Percentiles rank a stretch among this genome's conserved stretches.
Evolutionary conservation across 2,113 vertebrate species (phyloP).

Genomic region (Pardalotus punctatus): DNA sequence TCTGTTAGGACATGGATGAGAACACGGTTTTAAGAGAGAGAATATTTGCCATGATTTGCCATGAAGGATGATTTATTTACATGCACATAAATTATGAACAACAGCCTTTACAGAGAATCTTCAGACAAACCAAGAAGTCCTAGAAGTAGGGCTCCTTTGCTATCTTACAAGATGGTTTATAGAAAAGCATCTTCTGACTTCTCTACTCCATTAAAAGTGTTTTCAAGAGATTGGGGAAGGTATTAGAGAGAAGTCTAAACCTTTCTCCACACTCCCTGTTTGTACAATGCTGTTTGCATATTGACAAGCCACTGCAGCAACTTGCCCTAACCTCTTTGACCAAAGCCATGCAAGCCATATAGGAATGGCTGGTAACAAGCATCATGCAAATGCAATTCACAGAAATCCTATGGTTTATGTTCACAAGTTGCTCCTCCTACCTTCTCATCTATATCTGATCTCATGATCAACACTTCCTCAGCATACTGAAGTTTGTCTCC

Average conservation of each 20-base stretch:
- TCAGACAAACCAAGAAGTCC: background rate
- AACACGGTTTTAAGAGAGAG: background rate
- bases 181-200: background rate
- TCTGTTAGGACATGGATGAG: constrained; percentile 69
- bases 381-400: background rate
- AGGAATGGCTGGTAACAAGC: background rate
- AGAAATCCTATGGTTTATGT: background rate
- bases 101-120: background rate
- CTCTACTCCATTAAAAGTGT: background rate
- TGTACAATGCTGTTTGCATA: background rate
- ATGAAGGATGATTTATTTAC: background rate
- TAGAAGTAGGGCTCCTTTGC: background rate
- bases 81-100: background rate
- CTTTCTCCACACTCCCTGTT: background rate
- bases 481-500: constrained; percentile 79
- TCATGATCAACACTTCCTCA: constrained; percentile 91
- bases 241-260: background rate
- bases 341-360: background rate
- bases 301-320: background rate
- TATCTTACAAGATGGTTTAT: background rate
- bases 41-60: background rate
- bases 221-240: background rate
- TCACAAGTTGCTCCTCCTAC: constrained; percentile 61
- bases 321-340: background rate
- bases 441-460: constrained; percentile 90